These are phyloP conservation scores for Camponotus vicinus DNA, from an alignment of 1,140 invertebrate genomes.

Conservation along the genomic window DNA sequence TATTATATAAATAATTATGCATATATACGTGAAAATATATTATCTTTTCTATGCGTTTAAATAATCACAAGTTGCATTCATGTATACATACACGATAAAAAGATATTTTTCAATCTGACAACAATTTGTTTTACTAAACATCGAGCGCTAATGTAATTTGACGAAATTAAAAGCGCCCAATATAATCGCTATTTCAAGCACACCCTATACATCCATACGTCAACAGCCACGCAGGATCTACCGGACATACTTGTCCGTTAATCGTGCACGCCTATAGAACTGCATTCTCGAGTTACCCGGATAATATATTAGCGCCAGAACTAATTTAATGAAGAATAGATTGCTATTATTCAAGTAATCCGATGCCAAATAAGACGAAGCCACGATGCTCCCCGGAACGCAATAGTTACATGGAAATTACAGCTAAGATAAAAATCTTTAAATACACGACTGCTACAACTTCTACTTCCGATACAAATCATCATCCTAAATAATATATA, in stretches of 20 bases:
- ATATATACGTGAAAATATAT: not conserved
- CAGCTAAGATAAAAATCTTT: not conserved
- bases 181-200: not conserved
- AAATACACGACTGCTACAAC: not conserved
- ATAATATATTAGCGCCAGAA: slow-evolving; percentile 71
- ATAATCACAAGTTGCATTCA: not conserved
- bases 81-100: not conserved
- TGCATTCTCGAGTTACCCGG: slow-evolving; percentile 66
- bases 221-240: slow-evolving; percentile 45
- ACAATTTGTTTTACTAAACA: not conserved
- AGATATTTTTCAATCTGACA: not conserved
- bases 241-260: slow-evolving; percentile 52
- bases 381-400: not conserved
- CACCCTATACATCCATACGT: not conserved
- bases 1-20: not conserved
- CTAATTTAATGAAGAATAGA: slow-evolving; percentile 76
- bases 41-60: not conserved
- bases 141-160: not conserved
- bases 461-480: not conserved
- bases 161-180: not conserved
- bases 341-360: slow-evolving; percentile 73
- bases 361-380: slow-evolving; percentile 56
- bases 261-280: slow-evolving; percentile 57
- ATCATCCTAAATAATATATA: no score
- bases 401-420: slow-evolving; percentile 12